Percentiles rank a stretch among this genome's conserved stretches.
These are phyloP conservation scores for Caenorhabditis imperialis DNA, from an alignment of 2,888 invertebrate species.

Conservation along the genomic window DNA sequence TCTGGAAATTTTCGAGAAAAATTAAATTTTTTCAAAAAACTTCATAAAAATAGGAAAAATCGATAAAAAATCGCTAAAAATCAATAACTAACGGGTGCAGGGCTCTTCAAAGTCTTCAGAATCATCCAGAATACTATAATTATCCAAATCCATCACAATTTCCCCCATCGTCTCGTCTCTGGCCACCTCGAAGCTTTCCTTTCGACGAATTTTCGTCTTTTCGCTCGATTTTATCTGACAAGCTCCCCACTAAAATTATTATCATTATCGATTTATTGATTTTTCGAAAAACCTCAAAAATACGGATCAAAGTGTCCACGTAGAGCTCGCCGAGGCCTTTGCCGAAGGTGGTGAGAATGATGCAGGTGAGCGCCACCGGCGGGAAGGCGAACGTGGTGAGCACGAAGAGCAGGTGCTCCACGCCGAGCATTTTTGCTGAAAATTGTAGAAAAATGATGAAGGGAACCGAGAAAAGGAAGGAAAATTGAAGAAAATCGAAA, in stretches of 20 bases:
- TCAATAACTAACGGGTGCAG: no score
- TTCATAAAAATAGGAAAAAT: no score
- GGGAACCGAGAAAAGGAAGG: no score
- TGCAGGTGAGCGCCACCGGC: slow-evolving; percentile 80
- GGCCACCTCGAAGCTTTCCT: slow-evolving; percentile 47
- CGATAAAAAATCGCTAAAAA: no score
- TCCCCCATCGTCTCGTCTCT: slow-evolving; percentile 11
- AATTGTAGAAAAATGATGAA: no score
- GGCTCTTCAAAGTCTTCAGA: no score
- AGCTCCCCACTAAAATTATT: slow-evolving; percentile 73
- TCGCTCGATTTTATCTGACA: slow-evolving; percentile 71
- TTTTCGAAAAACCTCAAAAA: slow-evolving; percentile 99
- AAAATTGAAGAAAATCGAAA: no score
- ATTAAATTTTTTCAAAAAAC: no score
- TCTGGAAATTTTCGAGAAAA: slow-evolving; percentile 56
- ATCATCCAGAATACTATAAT: slow-evolving; percentile 9
- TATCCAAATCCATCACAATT: slow-evolving; percentile 5
- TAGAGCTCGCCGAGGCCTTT: slow-evolving; percentile 91
- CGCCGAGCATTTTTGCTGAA: no score
- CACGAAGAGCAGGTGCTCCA: slow-evolving; percentile 63
- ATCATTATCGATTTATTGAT: background rate
- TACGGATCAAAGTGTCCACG: slow-evolving; percentile 87
- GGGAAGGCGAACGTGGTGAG: slow-evolving; percentile 67
- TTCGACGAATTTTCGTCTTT: slow-evolving; percentile 59
- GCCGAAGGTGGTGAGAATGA: slow-evolving; percentile 88